Evolutionary conservation across 2,797 vertebrate species (phyloP).

Genomic region (Mastacembelus armatus): DNA sequence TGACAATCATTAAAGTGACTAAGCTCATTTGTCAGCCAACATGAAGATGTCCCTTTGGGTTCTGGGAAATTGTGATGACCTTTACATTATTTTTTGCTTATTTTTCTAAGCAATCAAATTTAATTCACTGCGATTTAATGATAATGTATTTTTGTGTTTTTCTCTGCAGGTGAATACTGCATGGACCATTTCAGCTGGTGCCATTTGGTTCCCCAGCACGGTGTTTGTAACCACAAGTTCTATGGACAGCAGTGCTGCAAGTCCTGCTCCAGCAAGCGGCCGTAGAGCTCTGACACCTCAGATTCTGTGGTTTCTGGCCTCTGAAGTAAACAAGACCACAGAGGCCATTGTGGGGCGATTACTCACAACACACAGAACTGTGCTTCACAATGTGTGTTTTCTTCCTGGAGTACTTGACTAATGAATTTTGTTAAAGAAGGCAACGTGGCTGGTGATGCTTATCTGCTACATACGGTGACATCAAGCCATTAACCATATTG

Average conservation of each 20-base stretch:
- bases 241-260: slow-evolving; percentile 97
- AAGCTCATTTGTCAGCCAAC: too few species aligned
- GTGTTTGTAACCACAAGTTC: slow-evolving; percentile 96
- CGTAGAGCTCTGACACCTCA: slow-evolving; percentile 53
- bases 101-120: too few species aligned
- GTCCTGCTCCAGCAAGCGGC: slow-evolving; percentile 91
- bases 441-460: slow-evolving; percentile 37
- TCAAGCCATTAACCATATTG: slow-evolving; percentile 18
- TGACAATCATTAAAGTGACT: too few species aligned
- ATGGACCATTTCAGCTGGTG: slow-evolving; percentile 95
- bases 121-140: not conserved
- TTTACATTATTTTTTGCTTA: too few species aligned
- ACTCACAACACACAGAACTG: slow-evolving; percentile 50
- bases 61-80: too few species aligned
- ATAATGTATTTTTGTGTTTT: not conserved
- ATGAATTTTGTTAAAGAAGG: slow-evolving; percentile 37
- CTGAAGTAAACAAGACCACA: slow-evolving; percentile 10
- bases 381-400: slow-evolving; percentile 37
- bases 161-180: slow-evolving; percentile 88
- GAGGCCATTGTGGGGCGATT: slow-evolving; percentile 4
- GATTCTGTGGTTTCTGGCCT: not conserved
- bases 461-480: slow-evolving; percentile 48
- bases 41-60: too few species aligned
- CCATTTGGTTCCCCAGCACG: slow-evolving; percentile 94
- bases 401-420: slow-evolving; percentile 77